These are phyloP conservation scores for Eucidaris tribuloides DNA, from an alignment of 35 echinoderm and acorn worm species.

Conservation along the genomic window DNA sequence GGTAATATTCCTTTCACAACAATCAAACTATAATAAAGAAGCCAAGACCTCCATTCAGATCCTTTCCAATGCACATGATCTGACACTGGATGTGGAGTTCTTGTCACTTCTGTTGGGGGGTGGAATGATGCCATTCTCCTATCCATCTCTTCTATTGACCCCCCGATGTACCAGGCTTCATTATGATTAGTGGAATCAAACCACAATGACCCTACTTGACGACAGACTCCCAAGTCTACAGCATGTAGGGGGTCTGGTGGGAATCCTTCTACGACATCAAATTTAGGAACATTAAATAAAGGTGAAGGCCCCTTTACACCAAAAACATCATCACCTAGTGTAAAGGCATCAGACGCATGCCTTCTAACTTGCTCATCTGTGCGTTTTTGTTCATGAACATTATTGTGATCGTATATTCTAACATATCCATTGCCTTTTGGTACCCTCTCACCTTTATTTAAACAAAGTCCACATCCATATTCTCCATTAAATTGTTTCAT, in stretches of 20 bases:
- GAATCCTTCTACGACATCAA: neutral
- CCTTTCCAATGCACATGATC: constrained; percentile 23
- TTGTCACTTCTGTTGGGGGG: neutral
- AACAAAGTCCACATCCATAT: constrained; percentile 27
- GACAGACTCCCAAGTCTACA: neutral
- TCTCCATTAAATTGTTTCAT: constrained; percentile 39
- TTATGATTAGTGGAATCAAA: neutral
- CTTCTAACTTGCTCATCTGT: neutral
- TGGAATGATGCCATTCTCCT: neutral
- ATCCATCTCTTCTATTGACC: neutral
- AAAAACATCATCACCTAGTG: neutral
- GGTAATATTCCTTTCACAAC: constrained; percentile 3
- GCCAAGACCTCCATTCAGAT: constrained; percentile 24
- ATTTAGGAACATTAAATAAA: neutral
- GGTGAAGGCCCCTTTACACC: constrained; percentile 11
- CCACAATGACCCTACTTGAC: neutral
- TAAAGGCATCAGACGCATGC: neutral
- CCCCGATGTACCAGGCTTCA: neutral
- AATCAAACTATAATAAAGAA: constrained; percentile 21
- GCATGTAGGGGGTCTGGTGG: constrained; percentile 29
- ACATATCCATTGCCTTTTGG: constrained; percentile 3
- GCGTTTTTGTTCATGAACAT: neutral
- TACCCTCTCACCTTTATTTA: neutral
- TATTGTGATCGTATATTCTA: neutral
- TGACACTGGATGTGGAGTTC: constrained; percentile 16